Base-by-base conservation (phyloP, 1,140 invertebrate species). In the Phymastichus coffea region DNA sequence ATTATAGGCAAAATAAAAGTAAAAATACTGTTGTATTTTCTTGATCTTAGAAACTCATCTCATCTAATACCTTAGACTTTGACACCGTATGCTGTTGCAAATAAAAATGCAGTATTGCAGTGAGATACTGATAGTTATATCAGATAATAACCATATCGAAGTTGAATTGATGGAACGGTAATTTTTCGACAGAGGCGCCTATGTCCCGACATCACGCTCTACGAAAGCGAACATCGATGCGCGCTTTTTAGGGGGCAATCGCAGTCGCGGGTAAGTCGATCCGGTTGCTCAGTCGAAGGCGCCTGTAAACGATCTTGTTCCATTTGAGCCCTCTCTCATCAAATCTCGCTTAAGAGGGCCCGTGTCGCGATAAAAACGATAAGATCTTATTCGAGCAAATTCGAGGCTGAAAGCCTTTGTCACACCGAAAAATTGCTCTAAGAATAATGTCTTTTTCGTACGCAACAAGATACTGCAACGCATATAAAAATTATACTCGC, bases 261-360 rank as follows among this genome's bases (percentile, higher is more conserved):
- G 20, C 4, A 17, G 49, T 20, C 0, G 61, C 66, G 57, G 20
- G 58, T 57, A 57, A 56, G 68, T 66, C 59, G 58, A 67, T 66
- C 61, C 40, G 60, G 70, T 69, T 70, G 68, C 68, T 64, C 66
- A 46, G 61, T 66, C 60, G 61, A 62, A 70, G 70, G 70, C 68
- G 64, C 41, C 48, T 58, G 35, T 44, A 56, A 56, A 38, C 52
- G 35, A 60, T 53, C 41, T 23, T 37, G 22, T 48, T 33, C 49
- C 33, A 35, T 33, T 61, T 48, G 25, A 49, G n/a, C 64, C 61
- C 52, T 61, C 60, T 67, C 68, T 65, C 69, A 63, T 72, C 67
- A 65, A 70, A 71, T 69, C 61, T 70, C 69, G 69, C 69, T 71
- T 69, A 69, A n/a, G n/a, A n/a, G n/a, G 44, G n/a, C 47, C 43